Evolutionary conservation across 2,888 invertebrate species (phyloP).

Genomic region (Tipula lateralis): DNA sequence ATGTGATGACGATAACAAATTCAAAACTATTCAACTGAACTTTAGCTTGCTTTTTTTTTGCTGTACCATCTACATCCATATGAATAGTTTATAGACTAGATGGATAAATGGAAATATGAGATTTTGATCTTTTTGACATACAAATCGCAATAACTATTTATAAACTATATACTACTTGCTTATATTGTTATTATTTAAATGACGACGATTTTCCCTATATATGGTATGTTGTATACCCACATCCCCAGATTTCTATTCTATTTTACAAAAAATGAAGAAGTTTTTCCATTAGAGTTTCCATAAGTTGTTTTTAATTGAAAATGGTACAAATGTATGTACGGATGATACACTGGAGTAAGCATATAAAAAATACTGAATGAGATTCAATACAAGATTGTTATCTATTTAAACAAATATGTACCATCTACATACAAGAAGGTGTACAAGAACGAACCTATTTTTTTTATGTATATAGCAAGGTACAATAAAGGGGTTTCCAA

Average conservation of each 20-base stretch:
- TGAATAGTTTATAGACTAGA: not conserved
- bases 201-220: not conserved
- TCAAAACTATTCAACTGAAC: conserved; percentile 7
- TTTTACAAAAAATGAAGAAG: not conserved
- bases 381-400: not conserved
- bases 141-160: conserved; percentile 19
- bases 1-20: not conserved
- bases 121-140: conserved; percentile 19
- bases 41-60: no score
- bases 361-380: not conserved
- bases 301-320: not conserved
- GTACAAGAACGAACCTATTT: not conserved
- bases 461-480: not conserved
- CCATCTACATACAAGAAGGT: not conserved
- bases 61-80: no score
- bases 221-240: no score
- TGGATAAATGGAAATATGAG: not conserved
- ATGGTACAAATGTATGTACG: not conserved
- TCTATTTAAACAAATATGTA: not conserved
- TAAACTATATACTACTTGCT: not conserved
- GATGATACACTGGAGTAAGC: not conserved
- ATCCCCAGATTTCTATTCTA: not conserved
- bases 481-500: no score
- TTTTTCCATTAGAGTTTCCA: not conserved
- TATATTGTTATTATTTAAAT: conserved; percentile 14